These are phyloP conservation scores for Pycnonotus jocosus DNA, from an alignment of 2,113 vertebrate genomes.

Conservation along the genomic window DNA sequence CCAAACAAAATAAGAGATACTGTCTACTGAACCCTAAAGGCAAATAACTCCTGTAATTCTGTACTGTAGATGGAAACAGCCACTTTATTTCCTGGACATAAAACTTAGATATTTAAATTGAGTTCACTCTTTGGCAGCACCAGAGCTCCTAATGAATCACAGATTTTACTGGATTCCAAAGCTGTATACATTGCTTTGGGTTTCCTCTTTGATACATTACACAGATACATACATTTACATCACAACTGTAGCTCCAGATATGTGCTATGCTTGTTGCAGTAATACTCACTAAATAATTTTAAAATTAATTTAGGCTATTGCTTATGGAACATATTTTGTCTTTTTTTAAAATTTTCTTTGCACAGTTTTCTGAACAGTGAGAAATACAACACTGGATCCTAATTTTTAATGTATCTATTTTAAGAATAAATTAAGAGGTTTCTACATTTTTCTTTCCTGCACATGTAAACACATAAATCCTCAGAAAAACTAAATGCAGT, in stretches of 20 bases:
- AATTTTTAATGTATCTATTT: neutral
- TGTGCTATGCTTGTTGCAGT: neutral
- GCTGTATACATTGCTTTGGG: neutral
- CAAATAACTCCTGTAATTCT: neutral
- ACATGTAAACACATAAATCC: neutral
- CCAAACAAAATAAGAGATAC: neutral
- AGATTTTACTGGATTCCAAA: neutral
- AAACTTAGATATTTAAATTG: neutral
- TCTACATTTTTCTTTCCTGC: neutral
- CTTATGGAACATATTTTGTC: neutral
- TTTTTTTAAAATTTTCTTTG: neutral
- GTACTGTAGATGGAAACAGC: neutral
- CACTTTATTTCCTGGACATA: neutral
- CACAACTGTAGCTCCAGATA: neutral
- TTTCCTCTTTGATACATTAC: neutral
- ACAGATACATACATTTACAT: neutral
- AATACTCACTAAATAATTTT: neutral
- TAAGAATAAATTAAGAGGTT: neutral
- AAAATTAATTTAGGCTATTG: neutral
- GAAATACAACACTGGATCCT: neutral
- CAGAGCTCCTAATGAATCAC: neutral
- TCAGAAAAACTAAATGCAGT: neutral
- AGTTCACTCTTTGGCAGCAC: neutral
- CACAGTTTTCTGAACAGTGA: neutral
- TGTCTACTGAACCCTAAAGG: neutral